phyloP scores from a whole-genome alignment of 2,797 vertebrate genomes.

The Rhyacichthys aspro region DNA sequence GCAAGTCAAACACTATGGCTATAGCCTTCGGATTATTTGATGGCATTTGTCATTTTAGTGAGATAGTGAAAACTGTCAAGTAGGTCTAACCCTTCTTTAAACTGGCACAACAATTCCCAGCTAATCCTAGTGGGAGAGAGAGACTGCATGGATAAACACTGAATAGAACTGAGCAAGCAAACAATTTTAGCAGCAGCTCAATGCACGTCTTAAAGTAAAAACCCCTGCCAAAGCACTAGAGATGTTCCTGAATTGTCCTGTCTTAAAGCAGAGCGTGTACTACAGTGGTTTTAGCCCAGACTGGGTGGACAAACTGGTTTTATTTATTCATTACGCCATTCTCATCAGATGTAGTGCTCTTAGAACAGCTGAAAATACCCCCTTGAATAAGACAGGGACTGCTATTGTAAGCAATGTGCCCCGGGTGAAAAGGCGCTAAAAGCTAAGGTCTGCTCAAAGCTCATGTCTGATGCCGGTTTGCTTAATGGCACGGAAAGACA shows the following conservation, averaged over 20 bases:
- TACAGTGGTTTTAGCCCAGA: conserved; percentile 36
- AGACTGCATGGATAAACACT: conserved; percentile 61
- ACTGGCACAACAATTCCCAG: conserved; percentile 55
- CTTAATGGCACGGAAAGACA: conserved; percentile 71
- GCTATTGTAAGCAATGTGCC: conserved; percentile 70
- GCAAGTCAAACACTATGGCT: conserved; percentile 64
- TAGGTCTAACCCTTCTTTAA: conserved; percentile 58
- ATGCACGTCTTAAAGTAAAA: conserved; percentile 61
- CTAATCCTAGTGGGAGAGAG: conserved; percentile 62
- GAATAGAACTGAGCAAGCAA: conserved; percentile 61
- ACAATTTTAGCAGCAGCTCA: conserved; percentile 63
- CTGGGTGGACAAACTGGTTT: conserved; percentile 34
- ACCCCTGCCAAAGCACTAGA: conserved; percentile 27
- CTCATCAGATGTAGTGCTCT: conserved; percentile 45
- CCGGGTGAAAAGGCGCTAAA: conserved; percentile 73
- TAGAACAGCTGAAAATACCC: conserved; percentile 49
- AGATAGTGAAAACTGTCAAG: conserved; percentile 62
- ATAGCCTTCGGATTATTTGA: conserved; percentile 51
- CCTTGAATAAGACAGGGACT: conserved; percentile 49
- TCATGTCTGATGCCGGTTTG: conserved; percentile 47
- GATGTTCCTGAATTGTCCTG: conserved; percentile 44
- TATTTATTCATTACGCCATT: conserved; percentile 67
- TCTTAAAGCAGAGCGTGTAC: conserved; percentile 23
- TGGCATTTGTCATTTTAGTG: conserved; percentile 58
- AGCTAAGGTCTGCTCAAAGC: conserved; percentile 60